phyloP scores from a whole-genome alignment of 2,113 vertebrate genomes.

The Balaenoptera acutorostrata region DNA sequence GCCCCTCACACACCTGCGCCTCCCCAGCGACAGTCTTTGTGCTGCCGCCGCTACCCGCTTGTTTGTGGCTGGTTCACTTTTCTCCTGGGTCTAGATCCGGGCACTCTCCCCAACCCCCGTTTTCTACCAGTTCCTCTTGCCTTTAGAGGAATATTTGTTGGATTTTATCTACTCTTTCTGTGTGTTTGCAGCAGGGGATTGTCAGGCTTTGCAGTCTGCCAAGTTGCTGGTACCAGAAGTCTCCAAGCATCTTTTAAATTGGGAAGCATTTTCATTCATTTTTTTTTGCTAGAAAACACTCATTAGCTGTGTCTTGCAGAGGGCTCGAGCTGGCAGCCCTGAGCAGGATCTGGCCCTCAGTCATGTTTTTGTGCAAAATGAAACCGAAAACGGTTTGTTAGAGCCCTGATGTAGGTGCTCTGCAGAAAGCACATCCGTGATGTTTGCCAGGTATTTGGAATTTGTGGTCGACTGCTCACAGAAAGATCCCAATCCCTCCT shows the following conservation, averaged over 20 bases:
- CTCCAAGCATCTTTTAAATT: neutral
- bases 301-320: constrained; percentile 24
- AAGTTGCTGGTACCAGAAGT: neutral
- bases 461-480: neutral
- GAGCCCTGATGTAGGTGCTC: neutral
- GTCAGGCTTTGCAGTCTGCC: neutral
- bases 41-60: too few relatives aligned
- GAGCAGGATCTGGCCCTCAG: neutral
- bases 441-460: neutral
- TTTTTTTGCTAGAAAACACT: neutral
- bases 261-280: neutral
- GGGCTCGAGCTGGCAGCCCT: neutral
- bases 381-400: neutral
- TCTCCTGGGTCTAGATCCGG: neutral
- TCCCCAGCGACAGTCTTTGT: neutral
- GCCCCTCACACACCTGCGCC: fast-evolving
- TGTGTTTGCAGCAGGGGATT: neutral
- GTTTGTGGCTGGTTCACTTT: neutral
- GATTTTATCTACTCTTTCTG: neutral
- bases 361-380: neutral
- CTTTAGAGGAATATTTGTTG: neutral
- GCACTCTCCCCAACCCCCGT: neutral
- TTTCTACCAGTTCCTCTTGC: neutral
- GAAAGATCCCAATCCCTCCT: neutral
- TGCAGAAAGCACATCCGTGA: neutral